Base-by-base conservation (phyloP, 2,888 invertebrate genomes). In the Amphipyra berbera region DNA sequence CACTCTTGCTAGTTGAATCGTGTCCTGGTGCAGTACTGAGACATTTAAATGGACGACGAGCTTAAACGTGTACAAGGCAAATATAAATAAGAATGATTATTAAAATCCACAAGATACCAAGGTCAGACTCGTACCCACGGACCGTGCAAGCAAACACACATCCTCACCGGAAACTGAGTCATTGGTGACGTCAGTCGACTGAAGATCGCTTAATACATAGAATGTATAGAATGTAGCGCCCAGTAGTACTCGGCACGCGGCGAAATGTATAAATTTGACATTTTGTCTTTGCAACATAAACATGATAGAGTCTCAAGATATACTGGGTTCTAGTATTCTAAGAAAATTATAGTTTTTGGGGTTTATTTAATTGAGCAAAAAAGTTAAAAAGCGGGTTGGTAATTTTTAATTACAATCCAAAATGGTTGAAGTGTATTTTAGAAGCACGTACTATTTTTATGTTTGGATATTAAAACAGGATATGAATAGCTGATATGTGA, bases 161-260 rank as follows among this genome's bases (percentile, higher is more conserved):
- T 78, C 78, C 76, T 79, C 60, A 41, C 65, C 77, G 78, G 79
- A 78, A 76, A 79, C 78, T 76, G 79, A 78, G 57, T 78, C 79
- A 78, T 73, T 59, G 46, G 35, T 78, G 68, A 76, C 78, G 79
- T 78, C 71, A 79, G n/a, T 37, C 30, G 0, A 53, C 6, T 49
- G 15, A 60, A 62, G 40, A 21, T 10, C 6, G 27, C 44, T 55
- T 54, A 53, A 27, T 21, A 21, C 21, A 21, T 21, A 21, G 21
- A 21, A 21, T 21, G 21, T 1, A 3, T 21, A 21, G 1, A n/a
- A 21, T 21, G 21, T 21, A n/a, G n/a, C n/a, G 2, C 21, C 21
- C 21, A 21, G 21, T 21, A 21, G 1, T 2, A 21, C 2, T 21
- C 3, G 3, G 21, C 21, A 21, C 1, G 21, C 3, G 21, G 21